phyloP scores from a whole-genome alignment of 1,140 invertebrate genomes.

The Plectrocnemia conspersa region DNA sequence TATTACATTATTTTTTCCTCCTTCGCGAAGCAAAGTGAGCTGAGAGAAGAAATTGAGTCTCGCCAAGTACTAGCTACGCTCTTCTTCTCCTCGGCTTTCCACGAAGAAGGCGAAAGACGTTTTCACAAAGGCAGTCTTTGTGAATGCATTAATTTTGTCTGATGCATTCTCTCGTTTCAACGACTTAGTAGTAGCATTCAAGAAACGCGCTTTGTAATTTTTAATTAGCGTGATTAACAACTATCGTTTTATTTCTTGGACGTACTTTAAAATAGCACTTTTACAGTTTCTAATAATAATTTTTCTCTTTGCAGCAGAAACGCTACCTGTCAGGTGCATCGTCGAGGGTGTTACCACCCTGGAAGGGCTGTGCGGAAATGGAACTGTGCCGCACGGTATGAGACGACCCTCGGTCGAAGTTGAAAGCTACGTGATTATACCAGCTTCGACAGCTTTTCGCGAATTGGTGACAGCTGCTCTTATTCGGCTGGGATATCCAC shows the following conservation, averaged over 20 bases:
- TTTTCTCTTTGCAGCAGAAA: constrained; percentile 66
- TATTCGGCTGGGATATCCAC: constrained; percentile 71
- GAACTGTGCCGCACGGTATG: constrained; percentile 42
- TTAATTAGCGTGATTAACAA: constrained; percentile 34
- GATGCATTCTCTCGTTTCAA: constrained; percentile 28
- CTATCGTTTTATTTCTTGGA: too few species aligned
- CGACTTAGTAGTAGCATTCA: constrained; percentile 10
- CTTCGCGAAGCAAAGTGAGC: background rate
- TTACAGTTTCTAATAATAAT: constrained; percentile 4
- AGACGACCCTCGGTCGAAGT: constrained; percentile 71
- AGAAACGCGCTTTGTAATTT: constrained; percentile 31
- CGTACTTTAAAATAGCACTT: constrained; percentile 2
- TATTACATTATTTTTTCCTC: constrained; percentile 18
- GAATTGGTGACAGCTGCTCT: constrained; percentile 76
- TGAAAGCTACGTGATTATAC: constrained; percentile 91
- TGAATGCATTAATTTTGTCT: constrained; percentile 36
- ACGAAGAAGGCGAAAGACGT: background rate
- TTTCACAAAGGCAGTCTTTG: constrained; percentile 31
- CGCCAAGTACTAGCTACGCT: constrained; percentile 8
- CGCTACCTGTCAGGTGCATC: constrained; percentile 87
- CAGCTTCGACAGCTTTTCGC: constrained; percentile 79
- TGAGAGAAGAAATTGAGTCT: constrained; percentile 1
- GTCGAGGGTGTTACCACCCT: constrained; percentile 74
- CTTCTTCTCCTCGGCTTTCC: background rate
- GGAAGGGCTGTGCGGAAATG: constrained; percentile 47